Evolutionary conservation across 2,113 vertebrate genomes (phyloP).

Genomic region (Tychaedon coryphoeus): DNA sequence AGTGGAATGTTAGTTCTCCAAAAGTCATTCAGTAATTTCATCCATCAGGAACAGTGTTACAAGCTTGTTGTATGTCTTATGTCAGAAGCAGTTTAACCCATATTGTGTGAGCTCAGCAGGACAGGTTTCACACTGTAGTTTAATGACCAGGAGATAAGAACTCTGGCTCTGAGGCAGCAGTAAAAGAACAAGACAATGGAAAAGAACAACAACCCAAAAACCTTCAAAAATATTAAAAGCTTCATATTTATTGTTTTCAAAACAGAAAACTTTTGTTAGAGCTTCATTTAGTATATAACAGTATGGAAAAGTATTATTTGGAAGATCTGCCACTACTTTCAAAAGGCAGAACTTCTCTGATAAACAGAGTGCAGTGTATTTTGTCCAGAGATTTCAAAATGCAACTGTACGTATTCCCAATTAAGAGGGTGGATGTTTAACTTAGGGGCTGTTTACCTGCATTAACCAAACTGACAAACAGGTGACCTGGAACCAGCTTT

Average conservation of each 20-base stretch:
- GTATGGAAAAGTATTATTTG: neutral
- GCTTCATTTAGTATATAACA: neutral
- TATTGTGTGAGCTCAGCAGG: neutral
- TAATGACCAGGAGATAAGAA: neutral
- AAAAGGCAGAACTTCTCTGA: neutral
- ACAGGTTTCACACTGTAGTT: neutral
- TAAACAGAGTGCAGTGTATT: neutral
- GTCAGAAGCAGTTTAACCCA: neutral
- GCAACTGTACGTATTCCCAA: accelerated
- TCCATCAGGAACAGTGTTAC: neutral
- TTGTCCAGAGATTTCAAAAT: neutral
- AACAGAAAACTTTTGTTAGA: neutral
- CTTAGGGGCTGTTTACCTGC: neutral
- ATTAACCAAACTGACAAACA: neutral
- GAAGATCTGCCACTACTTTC: neutral
- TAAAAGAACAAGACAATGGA: neutral
- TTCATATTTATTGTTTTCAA: neutral
- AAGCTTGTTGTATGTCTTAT: neutral
- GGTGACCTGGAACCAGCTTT: neutral
- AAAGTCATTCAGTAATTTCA: neutral
- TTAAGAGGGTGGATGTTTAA: accelerated
- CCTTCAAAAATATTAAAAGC: neutral
- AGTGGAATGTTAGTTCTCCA: neutral
- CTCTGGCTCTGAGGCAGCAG: neutral
- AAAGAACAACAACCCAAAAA: neutral